Base-by-base conservation (phyloP, 2,888 invertebrate species). In the Protodeltote pygarga region DNA sequence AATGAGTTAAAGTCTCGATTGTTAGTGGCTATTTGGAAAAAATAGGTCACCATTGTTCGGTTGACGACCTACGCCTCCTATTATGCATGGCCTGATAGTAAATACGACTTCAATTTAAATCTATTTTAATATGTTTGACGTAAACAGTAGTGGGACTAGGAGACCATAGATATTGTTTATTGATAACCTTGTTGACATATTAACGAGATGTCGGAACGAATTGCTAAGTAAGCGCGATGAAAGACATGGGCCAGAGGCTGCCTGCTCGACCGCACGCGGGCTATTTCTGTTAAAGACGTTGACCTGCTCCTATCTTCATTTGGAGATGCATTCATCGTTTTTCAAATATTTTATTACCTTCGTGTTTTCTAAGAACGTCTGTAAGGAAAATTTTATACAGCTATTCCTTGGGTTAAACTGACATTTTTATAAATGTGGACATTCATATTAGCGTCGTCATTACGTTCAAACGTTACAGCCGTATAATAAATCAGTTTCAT, bases 221-320 rank as follows among this genome's bases (percentile, higher is more conserved):
- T 85, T 77, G 82, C 81, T 83, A 78, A 83, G 85, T 78, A 81
- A 73, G 69, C 66, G 72, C 78, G 89, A 78, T 75, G 89, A 90
- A 72, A 86, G 87, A 89, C 83, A 82, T 73, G 75, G 81, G 74
- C 83, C 90, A 89, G 84, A 78, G 79, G 74, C 78, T 71, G 69
- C 68, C 67, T 71, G 69, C 68, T 66, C 71, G 76, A 71, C 71
- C 76, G 75, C 73, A 77, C 65, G 67, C 62, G 62, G 78, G 85
- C 91, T 90, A 91, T 91, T 89, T 77, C 77, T 85, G 75, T 70
- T 62, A 49, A 72, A 89, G 87, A 81, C 91, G 85, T 89, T 91
- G 91, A 91, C 91, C 91, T 81, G 81, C 33, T 57, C 41, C 67
- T 69, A 65, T 69, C 65, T 80, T 76, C 76, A 79, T 71, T 65